Conservation (phyloP, 2,797 vertebrate species). For the Macropus fuliginosus region DNA sequence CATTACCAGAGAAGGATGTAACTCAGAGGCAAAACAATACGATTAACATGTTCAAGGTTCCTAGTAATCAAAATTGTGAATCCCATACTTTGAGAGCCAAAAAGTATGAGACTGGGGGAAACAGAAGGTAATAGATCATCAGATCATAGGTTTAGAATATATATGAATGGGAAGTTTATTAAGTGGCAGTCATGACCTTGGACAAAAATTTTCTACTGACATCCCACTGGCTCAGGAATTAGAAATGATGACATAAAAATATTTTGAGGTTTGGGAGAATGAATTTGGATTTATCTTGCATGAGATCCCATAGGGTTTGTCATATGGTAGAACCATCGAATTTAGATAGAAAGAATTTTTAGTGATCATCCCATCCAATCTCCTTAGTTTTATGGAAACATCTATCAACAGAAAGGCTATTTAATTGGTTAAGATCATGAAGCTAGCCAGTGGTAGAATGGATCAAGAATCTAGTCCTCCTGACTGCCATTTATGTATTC, state of each 20-base stretch:
- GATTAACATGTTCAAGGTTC: neutral
- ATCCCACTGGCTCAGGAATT: neutral
- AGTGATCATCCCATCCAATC: neutral
- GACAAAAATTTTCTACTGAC: neutral
- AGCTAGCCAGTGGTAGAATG: neutral
- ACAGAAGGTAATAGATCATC: neutral
- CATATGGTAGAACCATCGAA: neutral
- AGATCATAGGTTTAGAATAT: neutral
- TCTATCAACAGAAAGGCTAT: neutral
- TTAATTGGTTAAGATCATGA: neutral
- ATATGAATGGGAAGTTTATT: neutral
- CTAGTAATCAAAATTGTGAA: neutral
- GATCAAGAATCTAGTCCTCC: neutral
- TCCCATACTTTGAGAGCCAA: neutral
- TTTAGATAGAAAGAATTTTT: neutral
- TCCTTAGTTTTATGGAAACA: neutral
- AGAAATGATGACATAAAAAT: neutral
- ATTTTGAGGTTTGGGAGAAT: neutral
- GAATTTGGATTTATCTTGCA: neutral
- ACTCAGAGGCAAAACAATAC: neutral
- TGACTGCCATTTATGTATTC: neutral
- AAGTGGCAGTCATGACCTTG: neutral
- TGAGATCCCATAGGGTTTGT: neutral
- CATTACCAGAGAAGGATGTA: neutral
- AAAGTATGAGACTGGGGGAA: neutral